A percentile compares a stretch with the other conserved stretches of the same genome.
These are phyloP conservation scores for Drosophila conformis DNA, from an alignment of 2,888 invertebrate species.

Conservation along the genomic window DNA sequence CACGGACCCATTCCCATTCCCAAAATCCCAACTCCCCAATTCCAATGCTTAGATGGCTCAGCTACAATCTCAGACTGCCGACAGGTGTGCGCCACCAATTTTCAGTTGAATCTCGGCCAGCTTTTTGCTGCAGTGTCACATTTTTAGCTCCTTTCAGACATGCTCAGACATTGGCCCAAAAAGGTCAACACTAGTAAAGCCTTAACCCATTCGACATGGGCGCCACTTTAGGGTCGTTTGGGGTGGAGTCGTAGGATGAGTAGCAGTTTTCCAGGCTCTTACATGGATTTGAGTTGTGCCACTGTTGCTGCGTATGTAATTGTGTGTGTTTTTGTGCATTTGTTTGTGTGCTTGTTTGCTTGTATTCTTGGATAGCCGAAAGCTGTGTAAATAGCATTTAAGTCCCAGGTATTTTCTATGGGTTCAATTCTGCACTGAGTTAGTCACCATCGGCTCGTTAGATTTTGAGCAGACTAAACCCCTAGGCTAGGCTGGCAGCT, in stretches of 20 bases:
- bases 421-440: slow-evolving; percentile 25
- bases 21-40: slow-evolving; percentile 11
- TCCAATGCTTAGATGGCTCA: slow-evolving; percentile 29
- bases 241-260: neutral
- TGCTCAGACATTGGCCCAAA: slow-evolving; percentile 72
- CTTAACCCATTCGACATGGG: slow-evolving; percentile 38
- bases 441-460: slow-evolving; percentile 46
- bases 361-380: slow-evolving; percentile 59
- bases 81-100: slow-evolving; percentile 68
- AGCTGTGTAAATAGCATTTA: slow-evolving; percentile 78
- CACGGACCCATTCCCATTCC: slow-evolving; percentile 32
- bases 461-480: slow-evolving; percentile 31
- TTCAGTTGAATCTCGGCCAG: slow-evolving; percentile 72
- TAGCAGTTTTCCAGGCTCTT: slow-evolving; percentile 11
- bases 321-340: slow-evolving; percentile 5
- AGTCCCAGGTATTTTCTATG: slow-evolving; percentile 65
- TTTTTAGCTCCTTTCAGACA: slow-evolving; percentile 64
- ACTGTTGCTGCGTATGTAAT: slow-evolving; percentile 11
- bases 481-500: neutral
- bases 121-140: slow-evolving; percentile 64
- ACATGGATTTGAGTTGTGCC: slow-evolving; percentile 40
- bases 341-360: neutral
- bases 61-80: slow-evolving; percentile 46
- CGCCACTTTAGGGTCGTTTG: slow-evolving; percentile 41
- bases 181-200: slow-evolving; percentile 75